Conservation (phyloP, 2,797 vertebrate species). For the Hemitrygon akajei region DNA sequence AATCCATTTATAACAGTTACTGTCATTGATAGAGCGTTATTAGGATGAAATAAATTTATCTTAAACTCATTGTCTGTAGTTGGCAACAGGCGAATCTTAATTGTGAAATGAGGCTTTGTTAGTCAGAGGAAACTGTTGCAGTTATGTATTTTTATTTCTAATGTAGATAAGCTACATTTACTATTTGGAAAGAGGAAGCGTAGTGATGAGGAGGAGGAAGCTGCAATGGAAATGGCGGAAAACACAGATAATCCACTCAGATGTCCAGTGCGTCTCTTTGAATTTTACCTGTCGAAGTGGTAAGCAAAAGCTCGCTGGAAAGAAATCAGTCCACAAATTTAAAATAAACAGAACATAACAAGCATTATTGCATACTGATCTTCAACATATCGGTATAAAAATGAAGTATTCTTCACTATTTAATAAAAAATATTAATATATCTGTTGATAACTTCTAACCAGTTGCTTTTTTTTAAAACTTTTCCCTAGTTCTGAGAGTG, state of each 20-base stretch:
- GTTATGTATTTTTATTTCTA: conserved; percentile 19
- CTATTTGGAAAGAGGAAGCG: conserved; percentile 72
- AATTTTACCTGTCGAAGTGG: conserved; percentile 98
- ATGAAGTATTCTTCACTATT: neutral
- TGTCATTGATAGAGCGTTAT: neutral
- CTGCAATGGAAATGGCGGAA: conserved; percentile 88
- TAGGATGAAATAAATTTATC: neutral
- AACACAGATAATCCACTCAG: conserved; percentile 86
- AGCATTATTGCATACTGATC: neutral
- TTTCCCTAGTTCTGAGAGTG: conserved; percentile 79
- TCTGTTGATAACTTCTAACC: neutral
- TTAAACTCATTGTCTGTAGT: neutral
- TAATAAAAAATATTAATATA: neutral
- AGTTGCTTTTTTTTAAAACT: conserved; percentile 15
- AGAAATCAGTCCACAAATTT: neutral
- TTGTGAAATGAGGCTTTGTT: neutral
- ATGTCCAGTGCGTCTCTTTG: conserved; percentile 90
- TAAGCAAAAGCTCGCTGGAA: conserved; percentile 50
- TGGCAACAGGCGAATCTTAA: neutral
- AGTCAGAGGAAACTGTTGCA: neutral
- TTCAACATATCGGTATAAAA: neutral
- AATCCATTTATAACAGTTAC: neutral
- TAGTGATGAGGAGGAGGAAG: conserved; percentile 63
- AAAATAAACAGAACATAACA: neutral
- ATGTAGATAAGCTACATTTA: conserved; percentile 59